phyloP scores from a whole-genome alignment of 30 jellyfish, hydroid and myxozoan genomes.

The Pelagia noctiluca region DNA sequence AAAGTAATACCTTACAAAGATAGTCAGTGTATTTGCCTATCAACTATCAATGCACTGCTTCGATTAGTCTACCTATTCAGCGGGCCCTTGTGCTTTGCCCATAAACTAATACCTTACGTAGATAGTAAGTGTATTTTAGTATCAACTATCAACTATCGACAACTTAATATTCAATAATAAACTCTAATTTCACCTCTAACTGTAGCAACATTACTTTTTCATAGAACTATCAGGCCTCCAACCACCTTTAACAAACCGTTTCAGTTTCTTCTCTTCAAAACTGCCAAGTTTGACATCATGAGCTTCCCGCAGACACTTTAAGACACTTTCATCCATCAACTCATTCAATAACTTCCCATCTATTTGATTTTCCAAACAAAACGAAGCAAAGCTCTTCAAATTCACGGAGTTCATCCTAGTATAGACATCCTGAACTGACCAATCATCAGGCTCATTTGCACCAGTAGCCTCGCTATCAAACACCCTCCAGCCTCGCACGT shows the following conservation, averaged over 20 bases:
- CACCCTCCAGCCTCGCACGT: constrained; percentile 70
- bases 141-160: too few species aligned
- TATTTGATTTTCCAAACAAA: constrained; percentile 51
- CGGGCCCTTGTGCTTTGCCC: too few species aligned
- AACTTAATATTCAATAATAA: too few species aligned
- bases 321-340: constrained; percentile 15
- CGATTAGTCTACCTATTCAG: too few species aligned
- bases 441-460: background rate
- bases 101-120: too few species aligned
- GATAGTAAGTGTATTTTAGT: too few species aligned
- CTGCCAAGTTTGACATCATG: constrained; percentile 29
- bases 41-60: too few species aligned
- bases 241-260: constrained; percentile 44
- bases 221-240: constrained; percentile 75
- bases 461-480: constrained; percentile 27
- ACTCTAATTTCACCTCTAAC: too few species aligned
- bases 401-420: constrained; percentile 33
- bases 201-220: too few species aligned
- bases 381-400: constrained; percentile 48
- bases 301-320: constrained; percentile 34
- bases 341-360: constrained; percentile 65
- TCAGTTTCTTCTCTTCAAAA: constrained; percentile 58
- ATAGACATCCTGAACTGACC: constrained; percentile 57
- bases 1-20: too few species aligned
- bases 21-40: too few species aligned